Base-by-base conservation (phyloP, 2,888 invertebrate genomes). In the Tachina fera region DNA sequence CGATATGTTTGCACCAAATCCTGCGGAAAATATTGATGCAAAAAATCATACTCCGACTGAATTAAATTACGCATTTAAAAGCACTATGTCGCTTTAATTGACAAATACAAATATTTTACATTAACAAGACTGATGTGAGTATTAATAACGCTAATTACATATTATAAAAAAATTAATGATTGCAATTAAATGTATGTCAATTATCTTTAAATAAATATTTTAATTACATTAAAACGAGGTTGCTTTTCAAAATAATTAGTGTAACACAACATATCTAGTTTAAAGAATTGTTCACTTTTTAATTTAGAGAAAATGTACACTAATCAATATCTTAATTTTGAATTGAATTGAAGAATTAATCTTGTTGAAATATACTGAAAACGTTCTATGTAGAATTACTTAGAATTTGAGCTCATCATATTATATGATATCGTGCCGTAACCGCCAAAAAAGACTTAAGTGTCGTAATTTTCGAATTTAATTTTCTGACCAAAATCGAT, bases 101-200 rank as follows among this genome's bases (percentile, higher is more conserved):
- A 71, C 9, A 49, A 53, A n/a, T 31, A 41, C 11, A 31, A 58
- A 19, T 41, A 43, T 53, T 47, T 71, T 53, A 41, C 13, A 56
- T 45, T 53, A 53, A 53, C n/a, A 71, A 79, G 79, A 71, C 79
- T 79, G 79, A 79, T 53, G 79, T 63, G 53, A 65, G 71, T 65
- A 39, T 79, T 79, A 53, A 22, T 22, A 77, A 68, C 39, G 39
- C 31, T 19, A 41, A 58, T 53, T 3, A n/a, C n/a, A n/a, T n/a
- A 53, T 8, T 58, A n/a, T 22, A 41, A 53, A 47, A 47, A 60
- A 41, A 14, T 2, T 39, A 3, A 60, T 60, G 60, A 60, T 39
- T 39, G 39, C 39, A 60, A 39, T 13, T 39, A 60, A 60, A 39
- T 43, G 5, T 8, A 9, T 58, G 13, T 10, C 19, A 6, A 31